These are phyloP conservation scores for Netelia melanura DNA, from an alignment of 2,888 invertebrate genomes.

Conservation along the genomic window DNA sequence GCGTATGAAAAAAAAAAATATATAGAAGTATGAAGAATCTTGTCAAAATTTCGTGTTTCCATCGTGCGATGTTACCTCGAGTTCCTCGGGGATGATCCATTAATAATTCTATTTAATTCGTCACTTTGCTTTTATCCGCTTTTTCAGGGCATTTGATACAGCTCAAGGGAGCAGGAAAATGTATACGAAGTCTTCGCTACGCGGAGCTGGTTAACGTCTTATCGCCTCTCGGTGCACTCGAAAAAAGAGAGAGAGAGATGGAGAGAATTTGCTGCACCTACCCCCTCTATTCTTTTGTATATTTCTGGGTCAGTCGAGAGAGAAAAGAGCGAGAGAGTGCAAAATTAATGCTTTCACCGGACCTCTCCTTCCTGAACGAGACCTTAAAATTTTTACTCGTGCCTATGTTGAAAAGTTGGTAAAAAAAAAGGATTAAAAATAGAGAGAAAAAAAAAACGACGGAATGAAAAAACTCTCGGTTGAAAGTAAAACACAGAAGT, in stretches of 20 bases:
- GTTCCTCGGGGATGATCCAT: conserved; percentile 50
- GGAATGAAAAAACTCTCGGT: conserved; percentile 2
- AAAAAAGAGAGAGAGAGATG: conserved; percentile 6
- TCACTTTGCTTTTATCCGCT: conserved; percentile 28
- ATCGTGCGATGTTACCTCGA: background rate
- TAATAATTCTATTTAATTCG: conserved; percentile 63
- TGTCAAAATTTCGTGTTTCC: background rate
- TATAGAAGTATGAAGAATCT: background rate
- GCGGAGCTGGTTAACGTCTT: conserved; percentile 59
- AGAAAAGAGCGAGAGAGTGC: conserved; percentile 24
- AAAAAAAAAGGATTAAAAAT: conserved; percentile 25
- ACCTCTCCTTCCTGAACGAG: conserved; percentile 34
- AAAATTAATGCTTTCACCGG: conserved; percentile 42
- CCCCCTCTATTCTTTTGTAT: conserved; percentile 48
- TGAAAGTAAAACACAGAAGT: conserved; percentile 57
- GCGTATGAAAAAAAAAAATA: background rate
- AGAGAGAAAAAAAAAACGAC: no score
- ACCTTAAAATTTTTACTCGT: conserved; percentile 32
- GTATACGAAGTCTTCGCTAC: background rate
- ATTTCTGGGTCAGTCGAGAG: conserved; percentile 62
- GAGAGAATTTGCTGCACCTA: conserved; percentile 22
- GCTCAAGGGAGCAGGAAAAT: conserved; percentile 32
- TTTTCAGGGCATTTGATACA: conserved; percentile 35
- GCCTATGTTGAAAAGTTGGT: conserved; percentile 46
- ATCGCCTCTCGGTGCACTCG: conserved; percentile 46